A percentile compares a stretch with the other conserved stretches of the same genome.
phyloP scores from a whole-genome alignment of 1,140 invertebrate genomes.

The Stenopsyche tienmushanensis region DNA sequence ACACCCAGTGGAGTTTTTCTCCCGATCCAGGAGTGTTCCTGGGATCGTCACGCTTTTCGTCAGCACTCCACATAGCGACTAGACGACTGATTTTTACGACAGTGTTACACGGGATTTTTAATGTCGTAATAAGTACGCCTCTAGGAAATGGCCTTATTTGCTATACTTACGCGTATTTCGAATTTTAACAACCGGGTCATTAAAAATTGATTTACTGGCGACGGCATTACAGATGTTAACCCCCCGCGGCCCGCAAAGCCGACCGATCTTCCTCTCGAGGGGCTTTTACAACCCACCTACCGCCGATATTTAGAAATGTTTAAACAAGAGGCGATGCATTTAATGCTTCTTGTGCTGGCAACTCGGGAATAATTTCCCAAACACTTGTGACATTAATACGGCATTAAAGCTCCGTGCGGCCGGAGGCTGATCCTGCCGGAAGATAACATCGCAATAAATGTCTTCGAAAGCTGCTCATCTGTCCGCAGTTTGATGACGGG shows the following conservation, averaged over 20 bases:
- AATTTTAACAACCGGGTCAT: slow-evolving; percentile 17
- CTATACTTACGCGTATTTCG: neutral
- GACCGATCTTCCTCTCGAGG: neutral
- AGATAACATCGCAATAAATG: slow-evolving; percentile 17
- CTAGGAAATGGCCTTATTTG: neutral
- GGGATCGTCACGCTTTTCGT: too few relatives aligned
- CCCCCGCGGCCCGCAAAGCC: too few relatives aligned
- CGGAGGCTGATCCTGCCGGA: too few relatives aligned
- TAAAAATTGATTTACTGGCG: slow-evolving; percentile 18
- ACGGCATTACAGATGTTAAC: neutral
- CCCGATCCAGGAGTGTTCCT: too few relatives aligned
- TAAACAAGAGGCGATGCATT: slow-evolving; percentile 3
- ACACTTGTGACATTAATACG: slow-evolving; percentile 20
- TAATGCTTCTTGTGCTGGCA: too few relatives aligned
- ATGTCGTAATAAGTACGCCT: slow-evolving; percentile 16
- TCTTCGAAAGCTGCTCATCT: neutral
- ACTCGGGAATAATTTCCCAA: slow-evolving; percentile 1
- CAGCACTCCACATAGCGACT: too few relatives aligned
- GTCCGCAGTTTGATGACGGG: too few relatives aligned
- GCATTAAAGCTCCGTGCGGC: slow-evolving; percentile 14
- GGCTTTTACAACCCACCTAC: slow-evolving; percentile 6
- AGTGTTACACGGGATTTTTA: slow-evolving; percentile 1
- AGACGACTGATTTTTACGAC: slow-evolving; percentile 18
- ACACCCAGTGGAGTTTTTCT: too few relatives aligned
- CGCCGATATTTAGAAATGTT: slow-evolving; percentile 14